phyloP scores from a whole-genome alignment of 2,113 vertebrate genomes.

The Genyomyrus donnyi region DNA sequence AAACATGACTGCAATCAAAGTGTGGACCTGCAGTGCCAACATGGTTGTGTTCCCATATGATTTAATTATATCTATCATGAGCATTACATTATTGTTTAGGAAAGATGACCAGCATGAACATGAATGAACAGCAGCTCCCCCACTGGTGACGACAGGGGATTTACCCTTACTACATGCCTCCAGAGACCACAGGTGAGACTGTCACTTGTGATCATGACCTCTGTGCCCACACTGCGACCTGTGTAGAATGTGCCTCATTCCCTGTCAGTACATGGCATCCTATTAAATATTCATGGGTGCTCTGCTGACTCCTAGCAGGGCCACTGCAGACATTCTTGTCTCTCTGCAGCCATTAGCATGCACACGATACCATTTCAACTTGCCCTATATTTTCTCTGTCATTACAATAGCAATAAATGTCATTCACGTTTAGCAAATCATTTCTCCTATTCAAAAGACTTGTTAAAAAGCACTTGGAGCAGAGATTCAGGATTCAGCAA shows the following conservation, averaged over 20 bases:
- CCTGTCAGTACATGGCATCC: neutral
- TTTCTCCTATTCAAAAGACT: neutral
- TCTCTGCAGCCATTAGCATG: neutral
- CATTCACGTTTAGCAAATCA: slow-evolving; percentile 4
- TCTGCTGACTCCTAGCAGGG: neutral
- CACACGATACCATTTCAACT: neutral
- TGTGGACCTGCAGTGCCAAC: neutral
- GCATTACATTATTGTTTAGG: neutral
- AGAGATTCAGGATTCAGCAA: neutral
- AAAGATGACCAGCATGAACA: neutral
- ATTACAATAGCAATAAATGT: slow-evolving; percentile 1
- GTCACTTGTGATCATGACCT: neutral
- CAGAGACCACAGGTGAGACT: neutral
- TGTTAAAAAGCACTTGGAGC: neutral
- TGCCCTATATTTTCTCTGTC: neutral
- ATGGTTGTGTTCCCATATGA: slow-evolving; percentile 29
- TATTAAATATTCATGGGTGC: slow-evolving; percentile 20
- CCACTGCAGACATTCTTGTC: neutral
- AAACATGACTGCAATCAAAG: neutral
- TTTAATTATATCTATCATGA: neutral
- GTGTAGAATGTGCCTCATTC: neutral
- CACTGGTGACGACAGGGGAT: neutral
- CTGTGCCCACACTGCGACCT: neutral
- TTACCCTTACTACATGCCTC: neutral
- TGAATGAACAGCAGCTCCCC: neutral